phyloP scores from a whole-genome alignment of 2,888 invertebrate species.

The Anorthoa munda region DNA sequence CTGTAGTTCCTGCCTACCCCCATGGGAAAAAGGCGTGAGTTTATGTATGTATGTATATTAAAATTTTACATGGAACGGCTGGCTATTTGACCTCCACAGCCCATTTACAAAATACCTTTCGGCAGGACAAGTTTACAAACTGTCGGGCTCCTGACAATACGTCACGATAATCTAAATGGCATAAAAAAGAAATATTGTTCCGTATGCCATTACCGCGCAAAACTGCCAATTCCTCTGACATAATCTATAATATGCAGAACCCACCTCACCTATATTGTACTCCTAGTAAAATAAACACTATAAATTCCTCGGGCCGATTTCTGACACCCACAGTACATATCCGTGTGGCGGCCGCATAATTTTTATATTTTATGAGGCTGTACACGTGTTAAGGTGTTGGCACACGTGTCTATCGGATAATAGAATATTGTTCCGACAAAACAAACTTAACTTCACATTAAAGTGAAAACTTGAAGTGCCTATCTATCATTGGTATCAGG shows the following conservation, averaged over 20 bases:
- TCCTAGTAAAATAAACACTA: constrained; percentile 44
- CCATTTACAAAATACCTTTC: neutral
- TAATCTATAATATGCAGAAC: constrained; percentile 40
- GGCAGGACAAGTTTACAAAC: neutral
- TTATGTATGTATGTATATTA: no score
- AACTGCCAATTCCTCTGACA: constrained; percentile 32
- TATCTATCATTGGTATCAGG: no score
- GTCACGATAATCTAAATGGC: neutral
- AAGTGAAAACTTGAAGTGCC: no score
- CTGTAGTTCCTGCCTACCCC: no score
- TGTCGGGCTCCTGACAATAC: neutral
- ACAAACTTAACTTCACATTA: no score
- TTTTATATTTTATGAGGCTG: constrained; percentile 63
- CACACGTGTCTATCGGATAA: constrained; percentile 12
- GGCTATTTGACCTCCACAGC: neutral
- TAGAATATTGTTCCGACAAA: neutral
- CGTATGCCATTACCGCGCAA: neutral
- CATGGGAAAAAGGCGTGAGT: no score
- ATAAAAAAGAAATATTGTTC: constrained; percentile 4
- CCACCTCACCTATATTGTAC: constrained; percentile 11
- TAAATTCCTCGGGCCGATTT: constrained; percentile 36
- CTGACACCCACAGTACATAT: constrained; percentile 50
- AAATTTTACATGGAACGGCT: no score
- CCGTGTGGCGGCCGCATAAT: constrained; percentile 56
- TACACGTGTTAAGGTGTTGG: constrained; percentile 22